phyloP scores from a whole-genome alignment of 2,113 vertebrate genomes.

The Boulengeromyrus knoepffleri region DNA sequence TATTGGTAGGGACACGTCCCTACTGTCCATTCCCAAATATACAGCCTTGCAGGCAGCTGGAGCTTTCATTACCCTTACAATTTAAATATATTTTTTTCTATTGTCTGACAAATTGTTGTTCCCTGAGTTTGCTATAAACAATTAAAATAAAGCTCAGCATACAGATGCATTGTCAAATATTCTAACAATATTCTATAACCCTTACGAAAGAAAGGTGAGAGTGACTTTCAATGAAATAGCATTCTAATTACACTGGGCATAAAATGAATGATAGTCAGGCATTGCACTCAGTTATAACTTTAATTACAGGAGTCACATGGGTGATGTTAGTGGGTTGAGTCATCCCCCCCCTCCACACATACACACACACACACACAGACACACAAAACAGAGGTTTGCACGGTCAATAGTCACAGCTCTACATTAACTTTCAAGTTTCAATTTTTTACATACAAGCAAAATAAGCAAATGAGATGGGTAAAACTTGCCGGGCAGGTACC shows the following conservation, averaged over 20 bases:
- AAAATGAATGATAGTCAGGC: neutral
- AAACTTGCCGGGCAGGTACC: neutral
- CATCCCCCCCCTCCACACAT: neutral
- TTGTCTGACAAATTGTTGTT: neutral
- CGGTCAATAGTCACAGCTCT: neutral
- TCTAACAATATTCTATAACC: neutral
- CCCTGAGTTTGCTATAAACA: neutral
- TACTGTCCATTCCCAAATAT: neutral
- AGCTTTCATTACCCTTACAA: neutral
- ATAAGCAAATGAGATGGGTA: neutral
- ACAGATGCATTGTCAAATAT: neutral
- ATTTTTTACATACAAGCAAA: neutral
- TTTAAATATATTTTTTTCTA: neutral
- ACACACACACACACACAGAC: neutral
- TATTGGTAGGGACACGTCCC: neutral
- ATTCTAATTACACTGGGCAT: neutral
- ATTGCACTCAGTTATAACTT: neutral
- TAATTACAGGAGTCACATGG: neutral
- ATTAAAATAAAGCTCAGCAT: neutral
- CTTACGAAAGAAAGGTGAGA: neutral
- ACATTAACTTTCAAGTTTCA: neutral
- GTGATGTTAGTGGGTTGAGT: neutral
- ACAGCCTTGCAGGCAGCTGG: neutral
- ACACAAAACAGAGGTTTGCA: neutral
- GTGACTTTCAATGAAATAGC: neutral